Evolutionary conservation across 1,140 invertebrate species (phyloP), one percentile per base, ranked within the genome.

Genomic region (Bombus ignitus): DNA sequence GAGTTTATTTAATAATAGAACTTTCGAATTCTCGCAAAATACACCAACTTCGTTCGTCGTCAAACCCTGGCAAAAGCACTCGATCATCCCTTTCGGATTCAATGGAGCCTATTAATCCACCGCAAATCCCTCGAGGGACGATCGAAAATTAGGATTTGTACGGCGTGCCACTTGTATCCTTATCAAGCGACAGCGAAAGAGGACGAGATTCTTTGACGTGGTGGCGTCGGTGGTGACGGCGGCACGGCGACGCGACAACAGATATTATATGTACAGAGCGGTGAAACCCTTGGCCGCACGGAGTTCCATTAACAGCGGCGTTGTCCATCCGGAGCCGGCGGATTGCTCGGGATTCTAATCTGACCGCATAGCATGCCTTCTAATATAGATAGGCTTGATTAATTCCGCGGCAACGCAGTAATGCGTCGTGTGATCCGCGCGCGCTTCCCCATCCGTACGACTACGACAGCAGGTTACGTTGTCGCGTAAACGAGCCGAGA

Each of bases 331-430:
- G 73, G 83, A 85, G 13, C 53, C 84, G 84, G 83, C 83, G 90
- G 89, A 92, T 92, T 89, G 87, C 85, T 87, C 91, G 87, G 92
- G 91, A 91, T 93, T 92, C 93, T 92, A 93, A 94, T 93, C 92
- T 87, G 83, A 93, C 93, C 93, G 88, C 93, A 92, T 89, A 82
- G 89, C 89, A 92, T 92, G 90, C 90, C 92, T 93, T 92, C 90
- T 92, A 93, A 93, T 92, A 94, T 91, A 92, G 91, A 93, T 93
- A 91, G 92, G 92, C 89, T 91, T 93, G 92, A 94, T 94, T 94
- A 92, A 94, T 94, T 93, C 92, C 91, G 92, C 83, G 89, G 88
- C 86, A 89, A 88, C 79, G 82, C 81, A 68, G 74, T 68, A 79
- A 88, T 89, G 91, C 91, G 90, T 83, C 90, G 88, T 86, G 91